phyloP scores from a whole-genome alignment of 2,888 invertebrate genomes.

The Pteria penguin region DNA sequence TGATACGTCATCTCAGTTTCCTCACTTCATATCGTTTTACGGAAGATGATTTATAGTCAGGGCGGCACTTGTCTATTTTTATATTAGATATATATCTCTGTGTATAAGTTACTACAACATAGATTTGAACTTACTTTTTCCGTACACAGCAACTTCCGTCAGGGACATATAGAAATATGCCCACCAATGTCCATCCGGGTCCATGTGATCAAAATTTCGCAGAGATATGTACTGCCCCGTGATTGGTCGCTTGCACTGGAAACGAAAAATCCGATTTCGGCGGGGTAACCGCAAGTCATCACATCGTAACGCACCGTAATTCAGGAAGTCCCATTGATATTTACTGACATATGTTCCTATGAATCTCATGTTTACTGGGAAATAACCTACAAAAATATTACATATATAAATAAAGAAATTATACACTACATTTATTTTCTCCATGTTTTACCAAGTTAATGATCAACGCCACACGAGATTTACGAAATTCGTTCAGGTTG shows the following conservation, averaged over 20 bases:
- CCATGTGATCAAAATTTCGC: constrained; percentile 47
- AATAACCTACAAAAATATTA: constrained; percentile 42
- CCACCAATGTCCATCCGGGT: constrained; percentile 27
- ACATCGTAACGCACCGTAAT: constrained; percentile 49
- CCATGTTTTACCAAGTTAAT: too few species aligned
- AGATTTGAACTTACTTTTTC: too few species aligned
- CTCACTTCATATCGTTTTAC: too few species aligned
- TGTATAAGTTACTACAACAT: too few species aligned
- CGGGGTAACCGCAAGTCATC: constrained; percentile 42
- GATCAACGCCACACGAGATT: too few species aligned
- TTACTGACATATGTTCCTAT: constrained; percentile 45
- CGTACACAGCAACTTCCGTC: constrained; percentile 40
- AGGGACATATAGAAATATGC: constrained; percentile 34
- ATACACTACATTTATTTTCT: too few species aligned
- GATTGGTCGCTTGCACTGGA: constrained; percentile 45
- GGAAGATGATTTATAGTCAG: too few species aligned
- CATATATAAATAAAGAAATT: too few species aligned
- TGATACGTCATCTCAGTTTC: too few species aligned
- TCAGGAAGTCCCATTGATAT: constrained; percentile 48
- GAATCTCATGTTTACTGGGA: constrained; percentile 43
- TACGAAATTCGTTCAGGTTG: too few species aligned
- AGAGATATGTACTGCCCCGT: constrained; percentile 48
- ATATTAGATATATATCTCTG: too few species aligned
- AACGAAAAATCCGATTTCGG: constrained; percentile 20
- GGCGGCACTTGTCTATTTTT: too few species aligned